Evolutionary conservation across 2,888 invertebrate species (phyloP), one percentile per base, ranked within the genome.

Genomic region (Campopleginae sp.): DNA sequence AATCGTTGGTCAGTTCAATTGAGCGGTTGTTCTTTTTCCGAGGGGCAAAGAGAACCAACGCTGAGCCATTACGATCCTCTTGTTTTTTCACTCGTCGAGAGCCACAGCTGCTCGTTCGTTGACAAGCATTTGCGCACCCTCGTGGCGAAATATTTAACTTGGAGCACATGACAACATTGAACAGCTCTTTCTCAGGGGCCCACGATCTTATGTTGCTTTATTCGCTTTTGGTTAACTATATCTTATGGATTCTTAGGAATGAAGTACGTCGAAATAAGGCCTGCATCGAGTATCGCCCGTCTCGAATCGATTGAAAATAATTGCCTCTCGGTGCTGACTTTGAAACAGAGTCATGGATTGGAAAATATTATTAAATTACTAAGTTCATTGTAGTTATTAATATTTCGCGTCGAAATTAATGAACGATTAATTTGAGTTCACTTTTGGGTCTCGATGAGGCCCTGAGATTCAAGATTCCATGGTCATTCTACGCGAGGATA

Each of bases 1-100:
- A 81, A 85, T 71, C 82, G 66, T 80, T 61, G 70, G 51, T 23
- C 87, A 84, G 92, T 91, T 93, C 91, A 93, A 93, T 91, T 92
- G 92, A 89, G 46, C 89, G 88, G 87, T 93, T 92, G 91, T 92
- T 92, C 91, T 76, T 83, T 83, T 79, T 46, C 87, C 86, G 85
- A 82, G 88, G 87, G 86, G 38, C 38, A 54, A 58, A 88, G 84
- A 86, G 88, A 84, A 84, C 86, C 87, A 89, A 54, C 42, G 74
- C 68, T 19, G 51, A 31, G 58, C 72, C 91, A 92, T 92, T 89
- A 90, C 86, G 89, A 89, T 58, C 23, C 88, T 89, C 91, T 90
- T 91, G 90, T 89, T 89, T 88, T 38, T 77, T 66, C 66, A 61
- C 48, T 78, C 65, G 44, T 74, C 87, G 84, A 85, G 87, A 88